These are phyloP conservation scores for Caenorhabditis remanei DNA, from an alignment of 1,140 invertebrate genomes.

Conservation along the genomic window DNA sequence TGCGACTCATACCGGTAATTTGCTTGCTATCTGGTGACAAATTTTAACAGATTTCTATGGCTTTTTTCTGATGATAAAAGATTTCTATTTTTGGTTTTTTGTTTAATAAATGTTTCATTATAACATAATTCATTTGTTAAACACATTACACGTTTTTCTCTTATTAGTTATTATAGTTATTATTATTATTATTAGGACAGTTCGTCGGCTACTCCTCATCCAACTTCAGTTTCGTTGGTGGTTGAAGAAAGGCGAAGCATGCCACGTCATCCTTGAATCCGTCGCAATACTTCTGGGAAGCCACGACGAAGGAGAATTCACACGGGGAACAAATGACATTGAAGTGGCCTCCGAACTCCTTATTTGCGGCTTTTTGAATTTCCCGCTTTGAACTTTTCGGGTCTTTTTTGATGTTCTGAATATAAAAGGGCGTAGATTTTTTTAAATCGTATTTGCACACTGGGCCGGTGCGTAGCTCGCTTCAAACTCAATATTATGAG, in stretches of 20 bases:
- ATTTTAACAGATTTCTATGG: constrained; percentile 10
- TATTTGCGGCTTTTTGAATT: constrained; percentile 58
- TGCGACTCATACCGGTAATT: constrained; percentile 29
- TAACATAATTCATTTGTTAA: no score
- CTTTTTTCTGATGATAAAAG: neutral
- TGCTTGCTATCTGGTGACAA: constrained; percentile 45
- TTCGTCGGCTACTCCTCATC: neutral
- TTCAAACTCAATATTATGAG: no score
- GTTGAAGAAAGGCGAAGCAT: constrained; percentile 56
- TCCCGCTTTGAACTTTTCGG: constrained; percentile 55
- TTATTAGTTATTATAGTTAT: no score
- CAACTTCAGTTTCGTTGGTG: constrained; percentile 46
- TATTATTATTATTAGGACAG: neutral
- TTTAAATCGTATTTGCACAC: no score
- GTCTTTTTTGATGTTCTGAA: constrained; percentile 45
- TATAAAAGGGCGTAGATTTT: neutral
- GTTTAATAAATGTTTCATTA: neutral
- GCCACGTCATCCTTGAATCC: constrained; percentile 60
- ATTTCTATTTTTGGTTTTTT: constrained; percentile 4
- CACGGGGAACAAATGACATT: constrained; percentile 60
- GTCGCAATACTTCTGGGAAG: constrained; percentile 60
- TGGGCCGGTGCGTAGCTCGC: no score
- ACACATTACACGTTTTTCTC: no score
- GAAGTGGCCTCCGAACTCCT: constrained; percentile 57
- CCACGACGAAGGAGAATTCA: constrained; percentile 63